Conservation (phyloP, 2,113 vertebrate genomes). For the Corydoras sp. region DNA sequence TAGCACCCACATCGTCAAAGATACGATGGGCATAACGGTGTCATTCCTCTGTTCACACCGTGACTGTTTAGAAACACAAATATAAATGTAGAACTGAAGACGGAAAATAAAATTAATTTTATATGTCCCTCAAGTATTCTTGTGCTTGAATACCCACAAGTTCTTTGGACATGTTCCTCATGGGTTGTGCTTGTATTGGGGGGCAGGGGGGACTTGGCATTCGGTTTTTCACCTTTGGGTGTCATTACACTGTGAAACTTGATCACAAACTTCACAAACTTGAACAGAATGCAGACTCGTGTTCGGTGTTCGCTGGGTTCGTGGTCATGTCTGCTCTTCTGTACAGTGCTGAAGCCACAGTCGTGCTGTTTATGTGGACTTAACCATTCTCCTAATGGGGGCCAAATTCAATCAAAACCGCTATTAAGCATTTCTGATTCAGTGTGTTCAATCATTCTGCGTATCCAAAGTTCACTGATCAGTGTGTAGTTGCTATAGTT, state of each 20-base stretch:
- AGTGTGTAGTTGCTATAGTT: constrained; percentile 33
- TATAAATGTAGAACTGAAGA: constrained; percentile 72
- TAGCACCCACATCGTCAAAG: constrained; percentile 61
- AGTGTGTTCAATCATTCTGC: constrained; percentile 32
- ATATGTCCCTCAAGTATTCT: constrained; percentile 77
- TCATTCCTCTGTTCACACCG: constrained; percentile 60
- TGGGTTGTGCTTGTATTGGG: constrained; percentile 10
- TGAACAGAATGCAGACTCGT: constrained; percentile 20
- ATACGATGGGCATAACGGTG: constrained; percentile 63
- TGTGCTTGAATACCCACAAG: constrained; percentile 69
- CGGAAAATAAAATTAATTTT: constrained; percentile 85
- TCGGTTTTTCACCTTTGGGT: constrained; percentile 55
- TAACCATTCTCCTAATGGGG: constrained; percentile 61
- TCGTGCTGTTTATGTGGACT: constrained; percentile 64
- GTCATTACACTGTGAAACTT: constrained; percentile 68
- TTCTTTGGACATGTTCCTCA: constrained; percentile 46
- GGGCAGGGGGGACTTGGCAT: constrained; percentile 7
- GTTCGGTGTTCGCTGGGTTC: constrained; percentile 36
- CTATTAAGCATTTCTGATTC: constrained; percentile 18
- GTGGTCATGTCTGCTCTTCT: constrained; percentile 52
- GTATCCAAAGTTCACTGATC: constrained; percentile 21
- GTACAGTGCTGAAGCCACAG: constrained; percentile 63
- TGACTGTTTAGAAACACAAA: constrained; percentile 71
- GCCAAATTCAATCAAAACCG: constrained; percentile 32
- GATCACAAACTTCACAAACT: constrained; percentile 57